Evolutionary conservation across 2,797 vertebrate genomes (phyloP), one percentile per base, ranked within the genome.

Genomic region (Schizopygopsis pylzovi): DNA sequence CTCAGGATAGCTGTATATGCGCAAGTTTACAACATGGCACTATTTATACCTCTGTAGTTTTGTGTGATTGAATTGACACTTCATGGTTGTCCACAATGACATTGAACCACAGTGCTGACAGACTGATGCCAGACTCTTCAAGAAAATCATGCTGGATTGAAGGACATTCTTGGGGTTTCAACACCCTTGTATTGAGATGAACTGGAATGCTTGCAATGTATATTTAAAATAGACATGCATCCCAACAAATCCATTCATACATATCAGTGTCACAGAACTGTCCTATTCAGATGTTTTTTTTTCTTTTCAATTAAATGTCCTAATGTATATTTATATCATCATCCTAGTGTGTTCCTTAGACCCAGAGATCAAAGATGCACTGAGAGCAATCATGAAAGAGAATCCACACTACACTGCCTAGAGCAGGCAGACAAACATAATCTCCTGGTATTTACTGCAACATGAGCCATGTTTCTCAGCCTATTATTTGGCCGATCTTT

Each of bases 371-470:
- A 88, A 88, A 87, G 71, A 79, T 9, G 70, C 76, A 65, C 56
- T 85, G 52, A 67, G 85, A 87, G 59, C n/a, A 37, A 8, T 70
- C 59, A 76, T 86, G 83, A 84, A 84, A 89, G 70, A 65, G 56
- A 70, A 80, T 41, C 68, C 68, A 28, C 75, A 22, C 45, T 49
- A 43, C 63, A 43, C 63, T 45, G 43, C 82, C 85, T 87, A 87
- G 81, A 88, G 86, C 80, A 84, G 82, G 83, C 61, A 89, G 86
- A 86, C 11, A 4, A 88, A 89, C 87, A 15, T 85, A 82, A 91
- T 89, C 84, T 91, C 75, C 70, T 87, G 86, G 78, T 86, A 83
- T 91, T 92, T 92, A 90, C 76, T 81, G 84, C 88, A 77, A 28
- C 9, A 63, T 81, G 86, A 59, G 43, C 67, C 25, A 47, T 86